These are phyloP conservation scores for Acleris emargana DNA, from an alignment of 2,888 invertebrate species.

Conservation along the genomic window DNA sequence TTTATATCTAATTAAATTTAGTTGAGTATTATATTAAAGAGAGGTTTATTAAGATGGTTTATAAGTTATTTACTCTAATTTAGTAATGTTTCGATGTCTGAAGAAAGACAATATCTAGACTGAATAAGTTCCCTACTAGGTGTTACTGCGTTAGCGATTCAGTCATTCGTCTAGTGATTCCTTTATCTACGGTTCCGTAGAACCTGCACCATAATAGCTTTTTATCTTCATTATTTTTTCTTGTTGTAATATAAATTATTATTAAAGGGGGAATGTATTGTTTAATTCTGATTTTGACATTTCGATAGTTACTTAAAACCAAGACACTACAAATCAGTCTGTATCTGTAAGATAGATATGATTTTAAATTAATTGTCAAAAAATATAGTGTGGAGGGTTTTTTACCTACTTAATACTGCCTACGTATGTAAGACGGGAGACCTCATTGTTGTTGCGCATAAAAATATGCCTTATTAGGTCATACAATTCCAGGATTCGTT, in stretches of 20 bases:
- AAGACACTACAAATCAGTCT: slow-evolving; percentile 66
- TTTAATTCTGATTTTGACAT: slow-evolving; percentile 56
- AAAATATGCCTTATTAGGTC: slow-evolving; percentile 29
- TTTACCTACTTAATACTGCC: slow-evolving; percentile 72
- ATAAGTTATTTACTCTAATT: slow-evolving; percentile 43
- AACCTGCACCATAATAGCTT: slow-evolving; percentile 49
- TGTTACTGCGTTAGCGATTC: slow-evolving; percentile 50
- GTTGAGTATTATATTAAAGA: slow-evolving; percentile 68
- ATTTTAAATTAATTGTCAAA: slow-evolving; percentile 57
- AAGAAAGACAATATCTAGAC: slow-evolving; percentile 80
- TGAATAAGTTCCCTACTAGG: slow-evolving; percentile 74
- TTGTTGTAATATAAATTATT: slow-evolving; percentile 70
- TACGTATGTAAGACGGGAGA: slow-evolving; percentile 66
- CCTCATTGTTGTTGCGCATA: slow-evolving; percentile 63
- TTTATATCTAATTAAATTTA: slow-evolving; percentile 64
- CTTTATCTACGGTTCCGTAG: slow-evolving; percentile 59
- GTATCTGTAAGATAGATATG: slow-evolving; percentile 44
- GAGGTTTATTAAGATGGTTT: slow-evolving; percentile 35
- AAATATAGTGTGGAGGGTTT: slow-evolving; percentile 64
- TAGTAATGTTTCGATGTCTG: slow-evolving; percentile 73
- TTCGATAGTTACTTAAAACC: slow-evolving; percentile 34
- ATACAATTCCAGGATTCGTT: no score
- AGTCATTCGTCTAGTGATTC: slow-evolving; percentile 58
- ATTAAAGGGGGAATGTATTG: slow-evolving; percentile 65
- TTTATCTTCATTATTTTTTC: slow-evolving; percentile 59